Evolutionary conservation across 2,888 invertebrate genomes (phyloP).

Genomic region (Drosophila setosimentum): DNA sequence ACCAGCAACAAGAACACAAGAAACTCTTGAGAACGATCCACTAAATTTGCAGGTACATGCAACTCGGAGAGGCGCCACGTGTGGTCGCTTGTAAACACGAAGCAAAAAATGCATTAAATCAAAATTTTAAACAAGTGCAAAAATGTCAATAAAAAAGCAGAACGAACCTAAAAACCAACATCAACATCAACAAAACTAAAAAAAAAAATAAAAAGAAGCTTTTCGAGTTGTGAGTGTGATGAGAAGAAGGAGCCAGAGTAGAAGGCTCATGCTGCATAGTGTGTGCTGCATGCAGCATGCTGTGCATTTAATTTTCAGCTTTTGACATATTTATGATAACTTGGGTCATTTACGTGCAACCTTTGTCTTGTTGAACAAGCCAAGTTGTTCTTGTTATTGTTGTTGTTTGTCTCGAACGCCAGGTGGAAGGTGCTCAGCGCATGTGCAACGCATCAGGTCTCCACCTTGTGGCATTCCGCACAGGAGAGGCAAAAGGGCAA

Average conservation of each 20-base stretch:
- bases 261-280: constrained; percentile 25
- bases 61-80: constrained; percentile 69
- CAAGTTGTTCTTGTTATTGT: constrained; percentile 31
- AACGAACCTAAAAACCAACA: constrained; percentile 23
- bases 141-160: constrained; percentile 72
- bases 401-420: constrained; percentile 66
- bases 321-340: constrained; percentile 85
- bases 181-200: not conserved
- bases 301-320: constrained; percentile 84
- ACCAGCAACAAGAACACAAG: not conserved
- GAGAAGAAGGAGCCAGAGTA: constrained; percentile 19
- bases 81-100: constrained; percentile 66
- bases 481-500: constrained; percentile 10
- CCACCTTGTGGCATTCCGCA: constrained; percentile 50
- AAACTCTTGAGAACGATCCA: constrained; percentile 33
- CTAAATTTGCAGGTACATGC: constrained; percentile 54
- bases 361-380: constrained; percentile 77
- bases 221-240: constrained; percentile 21
- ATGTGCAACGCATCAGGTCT: constrained; percentile 50
- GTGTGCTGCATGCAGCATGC: constrained; percentile 60
- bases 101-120: constrained; percentile 75
- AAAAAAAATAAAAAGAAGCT: not conserved
- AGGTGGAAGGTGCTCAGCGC: constrained; percentile 75
- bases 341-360: constrained; percentile 85
- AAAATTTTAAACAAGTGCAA: constrained; percentile 80